These are phyloP conservation scores for Coranthus polyacanthus DNA, from an alignment of 2,797 vertebrate genomes.

Conservation along the genomic window DNA sequence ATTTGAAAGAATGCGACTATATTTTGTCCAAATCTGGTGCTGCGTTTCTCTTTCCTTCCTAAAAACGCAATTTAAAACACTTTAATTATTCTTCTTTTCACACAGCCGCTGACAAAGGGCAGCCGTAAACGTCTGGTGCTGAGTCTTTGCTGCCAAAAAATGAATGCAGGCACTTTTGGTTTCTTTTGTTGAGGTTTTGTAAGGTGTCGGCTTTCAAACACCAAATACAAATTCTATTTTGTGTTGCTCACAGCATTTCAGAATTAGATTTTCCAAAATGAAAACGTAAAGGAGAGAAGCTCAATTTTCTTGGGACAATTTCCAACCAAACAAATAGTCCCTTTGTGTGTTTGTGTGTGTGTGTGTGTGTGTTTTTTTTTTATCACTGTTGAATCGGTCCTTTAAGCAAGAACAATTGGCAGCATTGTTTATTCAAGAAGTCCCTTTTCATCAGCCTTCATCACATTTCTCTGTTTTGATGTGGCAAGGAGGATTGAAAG, in stretches of 20 bases:
- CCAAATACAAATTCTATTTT: no score
- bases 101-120: neutral
- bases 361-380: no score
- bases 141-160: neutral
- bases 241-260: no score
- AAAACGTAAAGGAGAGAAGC: no score
- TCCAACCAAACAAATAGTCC: neutral
- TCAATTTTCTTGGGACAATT: no score
- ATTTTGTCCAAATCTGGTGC: neutral
- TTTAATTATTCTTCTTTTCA: neutral
- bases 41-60: neutral
- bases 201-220: no score
- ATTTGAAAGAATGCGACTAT: neutral
- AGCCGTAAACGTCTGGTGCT: neutral
- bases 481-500: constrained; percentile 14
- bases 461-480: constrained; percentile 30
- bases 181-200: no score
- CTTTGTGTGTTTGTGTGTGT: constrained; percentile 3
- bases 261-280: no score
- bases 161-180: neutral
- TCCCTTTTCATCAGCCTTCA: constrained; percentile 14
- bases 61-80: neutral
- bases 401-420: neutral
- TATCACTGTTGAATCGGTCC: neutral
- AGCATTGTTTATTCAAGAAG: constrained; percentile 11